Base-by-base conservation (phyloP, 2,797 vertebrate species). In the Loris lydekkerianus region DNA sequence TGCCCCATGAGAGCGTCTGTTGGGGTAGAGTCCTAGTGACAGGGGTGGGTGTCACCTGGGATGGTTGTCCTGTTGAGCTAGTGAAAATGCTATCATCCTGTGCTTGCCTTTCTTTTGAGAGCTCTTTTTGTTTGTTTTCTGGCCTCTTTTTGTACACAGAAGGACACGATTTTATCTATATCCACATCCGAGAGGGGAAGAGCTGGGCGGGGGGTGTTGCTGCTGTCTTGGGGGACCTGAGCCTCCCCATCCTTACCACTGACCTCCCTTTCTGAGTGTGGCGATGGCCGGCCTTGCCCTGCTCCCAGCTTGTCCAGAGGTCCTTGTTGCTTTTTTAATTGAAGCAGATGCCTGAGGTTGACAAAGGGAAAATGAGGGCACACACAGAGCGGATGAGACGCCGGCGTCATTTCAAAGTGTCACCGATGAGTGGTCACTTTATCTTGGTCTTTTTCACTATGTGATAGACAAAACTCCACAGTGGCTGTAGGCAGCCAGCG, bases 401-500 rank as follows among this genome's bases (percentile, higher is more conserved):
- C 29, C 2, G 7, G n/a, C 75, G 7, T 3, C 1, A 17, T 70
- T 65, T 20, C 10, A 0, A 14, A 37, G 37, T 2, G 10, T 40
- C 27, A n/a, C 37, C 0, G 2, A 18, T 49, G 73, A 65, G 9
- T 14, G 1, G 27, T 23, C 37, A 46, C 76, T 7, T 49, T 46
- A 21, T 37, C 81, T 31, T 56, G 60, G 43, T 43, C 60, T 89
- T 6, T 49, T 53, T 25, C 3, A 29, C 34, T 13, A 10, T 18
- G n/a, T n/a, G 27, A 70, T 76, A 40, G 10, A 15, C 1, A 7
- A 72, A 46, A 46, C 20, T 21, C 86, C n/a, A 27, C 27, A 18
- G 96, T 31, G 60, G 89, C 94, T 25, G n/a, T 43, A 49, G 86
- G n/a, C 37, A 31, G 31, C 29, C 63, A 67, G 29, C 14, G 11